Conservation (phyloP, 1,140 invertebrate genomes). For the Dendroctonus ponderosae region DNA sequence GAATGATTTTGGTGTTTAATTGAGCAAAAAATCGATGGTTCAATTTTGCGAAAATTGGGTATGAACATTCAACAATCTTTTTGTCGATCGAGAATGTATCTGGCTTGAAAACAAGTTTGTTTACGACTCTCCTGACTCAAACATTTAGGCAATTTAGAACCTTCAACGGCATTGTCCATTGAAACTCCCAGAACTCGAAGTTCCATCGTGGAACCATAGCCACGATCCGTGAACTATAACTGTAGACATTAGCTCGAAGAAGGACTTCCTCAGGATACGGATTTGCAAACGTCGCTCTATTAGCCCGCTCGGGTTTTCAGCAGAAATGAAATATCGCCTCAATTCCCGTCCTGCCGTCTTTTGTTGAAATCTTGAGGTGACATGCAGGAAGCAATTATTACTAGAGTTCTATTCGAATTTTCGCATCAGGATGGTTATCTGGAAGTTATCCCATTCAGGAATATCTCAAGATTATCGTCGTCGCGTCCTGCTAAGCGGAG, state of each 20-base stretch:
- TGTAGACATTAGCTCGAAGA: constrained; percentile 22
- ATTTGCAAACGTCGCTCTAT: constrained; percentile 28
- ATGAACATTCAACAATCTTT: too few relatives aligned
- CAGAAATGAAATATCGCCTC: constrained; percentile 26
- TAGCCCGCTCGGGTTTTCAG: constrained; percentile 23
- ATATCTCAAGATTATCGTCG: constrained; percentile 24
- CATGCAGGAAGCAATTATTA: constrained; percentile 34
- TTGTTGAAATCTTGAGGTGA: constrained; percentile 34
- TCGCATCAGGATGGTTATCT: constrained; percentile 25
- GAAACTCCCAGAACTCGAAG: constrained; percentile 8
- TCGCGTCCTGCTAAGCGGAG: constrained; percentile 8
- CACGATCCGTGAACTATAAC: constrained; percentile 24
- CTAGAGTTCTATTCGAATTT: constrained; percentile 23
- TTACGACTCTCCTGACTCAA: too few relatives aligned
- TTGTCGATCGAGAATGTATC: too few relatives aligned
- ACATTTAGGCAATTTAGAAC: too few relatives aligned
- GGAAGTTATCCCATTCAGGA: constrained; percentile 26
- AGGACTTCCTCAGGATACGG: constrained; percentile 30
- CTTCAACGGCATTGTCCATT: neutral
- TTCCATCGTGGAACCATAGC: neutral
- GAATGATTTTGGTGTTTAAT: too few relatives aligned
- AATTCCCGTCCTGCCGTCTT: constrained; percentile 26
- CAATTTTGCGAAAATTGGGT: too few relatives aligned
- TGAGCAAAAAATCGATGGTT: too few relatives aligned
- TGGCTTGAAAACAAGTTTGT: too few relatives aligned